Base-by-base conservation (phyloP, 2,888 invertebrate genomes). In the Drosophila borealis region DNA sequence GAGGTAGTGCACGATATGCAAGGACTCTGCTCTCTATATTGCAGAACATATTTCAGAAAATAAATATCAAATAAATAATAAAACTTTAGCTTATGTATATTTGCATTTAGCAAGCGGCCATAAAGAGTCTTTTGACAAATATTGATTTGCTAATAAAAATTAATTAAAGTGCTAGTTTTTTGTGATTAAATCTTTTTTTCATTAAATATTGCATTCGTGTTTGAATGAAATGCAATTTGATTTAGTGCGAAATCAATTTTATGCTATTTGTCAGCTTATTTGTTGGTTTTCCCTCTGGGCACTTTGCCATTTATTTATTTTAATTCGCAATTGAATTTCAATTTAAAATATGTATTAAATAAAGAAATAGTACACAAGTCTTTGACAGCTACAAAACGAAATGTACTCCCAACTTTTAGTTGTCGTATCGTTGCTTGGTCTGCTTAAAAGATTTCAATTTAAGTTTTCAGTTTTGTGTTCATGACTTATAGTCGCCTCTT, bases 381-480 rank as follows among this genome's bases (percentile, higher is more conserved):
- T 68, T 55, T 55, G 68, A 56, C 68, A 44, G 57, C 33, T 3
- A 49, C 51, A 50, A 44, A 37, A 25, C 29, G 25, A 25, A 36
- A 48, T 46, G 53, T 41, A 13, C 29, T 70, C 17, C 21, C 10
- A 54, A 48, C 39, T 39, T 39, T 49, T 66, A 49, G 54, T 48
- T 49, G 60, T 39, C 50, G 63, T 54, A 80, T 82, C 50, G 66
- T 78, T 74, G 74, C 81, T 69, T 78, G 78, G 81, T 83, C 81
- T 74, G 84, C 61, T 86, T 70, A 74, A 69, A 59, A 74, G 80
- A 70, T 75, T 81, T 81, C 70, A 78, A 80, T 81, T 86, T 74
- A 19, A 45, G 64, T 72, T 39, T 21, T 33, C 17, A 19, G 39
- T 17, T 36, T 53, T 34, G 41, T 41, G 11, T 48, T 55, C 44